Percentiles rank a stretch among this genome's conserved stretches.
phyloP scores from a whole-genome alignment of 2,888 invertebrate genomes.

The Aleiodes testaceus region DNA sequence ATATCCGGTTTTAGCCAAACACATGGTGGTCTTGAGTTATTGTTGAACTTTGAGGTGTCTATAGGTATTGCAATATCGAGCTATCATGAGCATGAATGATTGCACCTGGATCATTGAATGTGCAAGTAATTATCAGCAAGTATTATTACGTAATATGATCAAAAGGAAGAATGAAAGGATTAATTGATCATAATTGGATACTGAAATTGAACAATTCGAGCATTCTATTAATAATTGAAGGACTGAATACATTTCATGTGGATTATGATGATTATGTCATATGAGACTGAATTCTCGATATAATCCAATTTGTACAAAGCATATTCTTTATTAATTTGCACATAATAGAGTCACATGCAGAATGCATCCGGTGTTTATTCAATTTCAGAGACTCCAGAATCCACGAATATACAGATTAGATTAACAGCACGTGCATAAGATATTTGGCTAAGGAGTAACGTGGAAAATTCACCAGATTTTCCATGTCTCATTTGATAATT shows the following conservation, averaged over 20 bases:
- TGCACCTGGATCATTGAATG: neutral
- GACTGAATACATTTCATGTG: too few relatives aligned
- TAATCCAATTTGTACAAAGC: too few relatives aligned
- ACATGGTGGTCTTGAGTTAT: slow-evolving; percentile 23
- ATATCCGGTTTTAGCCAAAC: slow-evolving; percentile 25
- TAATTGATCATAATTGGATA: too few relatives aligned
- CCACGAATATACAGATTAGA: slow-evolving; percentile 15
- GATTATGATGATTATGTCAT: too few relatives aligned
- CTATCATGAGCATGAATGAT: neutral
- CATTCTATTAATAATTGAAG: too few relatives aligned
- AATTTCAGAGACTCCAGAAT: neutral
- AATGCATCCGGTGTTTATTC: too few relatives aligned
- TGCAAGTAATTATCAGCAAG: neutral
- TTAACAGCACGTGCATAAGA: slow-evolving; percentile 1
- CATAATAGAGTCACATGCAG: too few relatives aligned
- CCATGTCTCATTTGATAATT: slow-evolving; percentile 1
- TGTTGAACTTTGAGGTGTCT: slow-evolving; percentile 16
- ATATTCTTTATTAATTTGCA: too few relatives aligned
- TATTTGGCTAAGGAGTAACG: slow-evolving; percentile 9
- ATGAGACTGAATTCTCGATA: too few relatives aligned
- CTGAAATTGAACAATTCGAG: too few relatives aligned
- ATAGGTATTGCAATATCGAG: neutral
- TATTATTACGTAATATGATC: too few relatives aligned
- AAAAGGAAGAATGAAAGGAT: too few relatives aligned
- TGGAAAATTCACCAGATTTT: neutral